Conservation (phyloP, 1,140 invertebrate genomes). For the Helicoverpa armigera region DNA sequence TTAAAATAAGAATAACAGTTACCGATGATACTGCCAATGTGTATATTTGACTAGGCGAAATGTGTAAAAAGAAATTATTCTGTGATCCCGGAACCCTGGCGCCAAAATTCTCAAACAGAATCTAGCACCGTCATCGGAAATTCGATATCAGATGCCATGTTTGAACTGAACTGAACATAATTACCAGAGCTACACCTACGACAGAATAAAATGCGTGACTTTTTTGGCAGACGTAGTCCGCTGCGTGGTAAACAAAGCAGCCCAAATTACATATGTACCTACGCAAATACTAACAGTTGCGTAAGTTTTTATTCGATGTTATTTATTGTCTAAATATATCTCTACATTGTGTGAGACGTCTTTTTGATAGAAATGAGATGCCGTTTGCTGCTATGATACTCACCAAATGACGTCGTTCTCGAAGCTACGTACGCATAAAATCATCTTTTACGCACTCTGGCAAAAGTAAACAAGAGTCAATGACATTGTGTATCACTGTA, state of each 20-base stretch:
- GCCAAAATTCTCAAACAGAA: not conserved
- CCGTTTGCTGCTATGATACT: too few relatives aligned
- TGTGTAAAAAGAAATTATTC: not conserved
- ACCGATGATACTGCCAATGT: too few relatives aligned
- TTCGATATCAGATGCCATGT: conserved; percentile 18
- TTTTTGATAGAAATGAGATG: not conserved
- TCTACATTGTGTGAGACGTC: not conserved
- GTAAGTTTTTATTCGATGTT: conserved; percentile 4
- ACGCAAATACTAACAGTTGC: conserved; percentile 35
- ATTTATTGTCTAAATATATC: not conserved
- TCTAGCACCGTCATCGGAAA: conserved; percentile 8
- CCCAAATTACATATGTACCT: conserved; percentile 30
- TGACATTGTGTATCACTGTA: not conserved
- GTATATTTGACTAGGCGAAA: too few relatives aligned
- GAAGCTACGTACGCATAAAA: not conserved
- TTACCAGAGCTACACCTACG: conserved; percentile 31
- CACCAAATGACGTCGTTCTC: too few relatives aligned
- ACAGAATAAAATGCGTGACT: conserved; percentile 44
- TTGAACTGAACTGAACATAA: conserved; percentile 3
- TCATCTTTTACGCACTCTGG: not conserved
- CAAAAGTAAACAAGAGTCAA: not conserved
- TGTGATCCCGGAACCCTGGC: not conserved
- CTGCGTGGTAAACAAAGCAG: conserved; percentile 42
- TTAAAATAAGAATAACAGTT: too few relatives aligned
- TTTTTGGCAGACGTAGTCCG: conserved; percentile 39